Evolutionary conservation across 2,888 invertebrate species (phyloP), one percentile per base, ranked within the genome.

Genomic region (Drosophila eohydei): DNA sequence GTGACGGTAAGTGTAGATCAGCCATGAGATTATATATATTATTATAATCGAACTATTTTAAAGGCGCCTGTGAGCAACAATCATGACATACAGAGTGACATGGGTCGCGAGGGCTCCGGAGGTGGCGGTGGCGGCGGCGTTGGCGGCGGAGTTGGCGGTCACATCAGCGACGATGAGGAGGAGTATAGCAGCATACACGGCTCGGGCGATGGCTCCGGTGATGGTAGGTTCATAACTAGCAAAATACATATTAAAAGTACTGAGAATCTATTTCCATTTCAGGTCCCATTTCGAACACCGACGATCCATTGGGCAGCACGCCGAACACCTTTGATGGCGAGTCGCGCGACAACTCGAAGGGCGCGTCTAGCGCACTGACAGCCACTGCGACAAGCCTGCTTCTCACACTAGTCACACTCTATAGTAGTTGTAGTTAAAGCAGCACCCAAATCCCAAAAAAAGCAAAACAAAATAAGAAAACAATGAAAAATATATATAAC

Each of bases 1-100:
- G 91, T 89, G 71, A 91, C 92, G 85, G 92, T 92, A 83, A 84
- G 92, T 89, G 8, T 2, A n/a, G 5, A 5, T n/a, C 9, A 3
- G 11, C 6, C 12, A 34, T 32, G 3, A 30, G 11, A 3, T 1
- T 3, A 32, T 32, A 12, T 4, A 4, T 6, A 3, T 14, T 28
- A 8, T 2, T 1, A 2, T 48, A 6, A 4, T 30, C 30, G 5
- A 6, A 1, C 3, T 28, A n/a, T 5, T 3, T 36, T 0, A 30
- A 34, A 93, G 93, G 78, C 92, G 66, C 92, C 92, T 11, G 83
- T 91, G 2, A 80, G 83, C 21, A 78, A 83, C 48, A 54, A 90
- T 91, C 93, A 92, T 28, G 93, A 93, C 63, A 92, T 93, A 71
- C 93, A 93, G 81, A 91, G 92, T 71, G 93, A 93, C 74, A 93